phyloP scores from a whole-genome alignment of 2,797 vertebrate genomes.

The Rhincodon typus region DNA sequence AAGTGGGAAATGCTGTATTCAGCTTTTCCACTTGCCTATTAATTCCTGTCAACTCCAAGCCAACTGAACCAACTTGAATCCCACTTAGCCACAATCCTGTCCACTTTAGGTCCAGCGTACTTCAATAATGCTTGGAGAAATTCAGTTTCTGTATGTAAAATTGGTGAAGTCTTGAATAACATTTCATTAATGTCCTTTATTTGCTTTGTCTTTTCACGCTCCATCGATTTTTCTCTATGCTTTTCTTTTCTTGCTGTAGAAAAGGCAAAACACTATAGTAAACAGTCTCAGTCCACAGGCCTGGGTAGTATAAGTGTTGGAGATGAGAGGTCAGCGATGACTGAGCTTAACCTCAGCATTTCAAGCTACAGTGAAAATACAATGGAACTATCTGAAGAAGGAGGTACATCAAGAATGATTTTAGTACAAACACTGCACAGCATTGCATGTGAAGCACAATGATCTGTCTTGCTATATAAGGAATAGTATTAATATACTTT shows the following conservation, averaged over 20 bases:
- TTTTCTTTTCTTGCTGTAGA: conserved; percentile 54
- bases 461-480: not conserved
- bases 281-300: conserved; percentile 58
- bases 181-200: not conserved
- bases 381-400: conserved; percentile 62
- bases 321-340: conserved; percentile 64
- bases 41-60: not conserved
- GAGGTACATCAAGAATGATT: conserved; percentile 53
- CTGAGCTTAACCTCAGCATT: conserved; percentile 60
- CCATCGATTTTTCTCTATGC: conserved; percentile 44
- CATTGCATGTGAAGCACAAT: not conserved
- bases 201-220: conserved; percentile 37
- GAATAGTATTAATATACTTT: not conserved
- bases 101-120: not conserved
- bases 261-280: conserved; percentile 59
- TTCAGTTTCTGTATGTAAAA: not conserved
- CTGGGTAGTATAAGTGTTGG: conserved; percentile 51
- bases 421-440: conserved; percentile 4
- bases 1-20: not conserved
- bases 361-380: conserved; percentile 63
- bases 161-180: not conserved
- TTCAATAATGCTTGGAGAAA: not conserved
- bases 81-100: not conserved
- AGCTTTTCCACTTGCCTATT: not conserved
- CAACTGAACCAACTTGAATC: not conserved